These are phyloP conservation scores for Pomacea canaliculata DNA, from an alignment of 2,888 invertebrate genomes.

Conservation along the genomic window DNA sequence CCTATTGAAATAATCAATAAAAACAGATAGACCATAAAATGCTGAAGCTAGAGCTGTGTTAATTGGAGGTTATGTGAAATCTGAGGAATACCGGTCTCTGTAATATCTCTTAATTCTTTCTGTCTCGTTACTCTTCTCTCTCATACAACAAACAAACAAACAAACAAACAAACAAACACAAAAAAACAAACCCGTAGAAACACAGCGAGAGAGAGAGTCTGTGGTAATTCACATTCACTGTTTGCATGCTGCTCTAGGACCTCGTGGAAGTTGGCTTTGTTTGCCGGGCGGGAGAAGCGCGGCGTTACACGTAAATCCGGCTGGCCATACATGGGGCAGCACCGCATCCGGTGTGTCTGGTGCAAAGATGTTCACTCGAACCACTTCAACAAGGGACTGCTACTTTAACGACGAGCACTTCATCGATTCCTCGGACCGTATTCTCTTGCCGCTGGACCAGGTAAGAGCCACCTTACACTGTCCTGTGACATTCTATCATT, in stretches of 20 bases:
- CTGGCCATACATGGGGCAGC: conserved; percentile 15
- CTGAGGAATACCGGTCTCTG: not conserved
- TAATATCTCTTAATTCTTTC: not conserved
- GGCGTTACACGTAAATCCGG: not conserved
- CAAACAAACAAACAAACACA: too few species aligned
- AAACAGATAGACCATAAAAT: not conserved
- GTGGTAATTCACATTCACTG: not conserved
- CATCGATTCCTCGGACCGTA: conserved; percentile 8
- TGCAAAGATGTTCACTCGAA: not conserved
- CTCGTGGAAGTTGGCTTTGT: conserved; percentile 17
- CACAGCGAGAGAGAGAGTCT: too few species aligned
- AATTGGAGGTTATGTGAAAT: not conserved
- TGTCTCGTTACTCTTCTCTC: too few species aligned
- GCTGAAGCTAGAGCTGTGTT: not conserved
- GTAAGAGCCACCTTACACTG: not conserved
- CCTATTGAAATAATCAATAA: not conserved
- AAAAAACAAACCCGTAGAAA: too few species aligned
- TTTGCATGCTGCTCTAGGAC: not conserved
- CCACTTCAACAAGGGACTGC: conserved; percentile 11
- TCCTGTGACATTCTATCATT: too few species aligned
- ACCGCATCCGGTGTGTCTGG: conserved; percentile 13
- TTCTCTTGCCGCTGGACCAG: conserved; percentile 10
- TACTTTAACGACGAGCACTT: not conserved
- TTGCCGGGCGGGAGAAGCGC: conserved; percentile 4
- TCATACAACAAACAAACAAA: too few species aligned